Percentiles rank a stretch among this genome's conserved stretches.
These are phyloP conservation scores for Cuculus canorus DNA, from an alignment of 2,797 vertebrate genomes.

Conservation along the genomic window DNA sequence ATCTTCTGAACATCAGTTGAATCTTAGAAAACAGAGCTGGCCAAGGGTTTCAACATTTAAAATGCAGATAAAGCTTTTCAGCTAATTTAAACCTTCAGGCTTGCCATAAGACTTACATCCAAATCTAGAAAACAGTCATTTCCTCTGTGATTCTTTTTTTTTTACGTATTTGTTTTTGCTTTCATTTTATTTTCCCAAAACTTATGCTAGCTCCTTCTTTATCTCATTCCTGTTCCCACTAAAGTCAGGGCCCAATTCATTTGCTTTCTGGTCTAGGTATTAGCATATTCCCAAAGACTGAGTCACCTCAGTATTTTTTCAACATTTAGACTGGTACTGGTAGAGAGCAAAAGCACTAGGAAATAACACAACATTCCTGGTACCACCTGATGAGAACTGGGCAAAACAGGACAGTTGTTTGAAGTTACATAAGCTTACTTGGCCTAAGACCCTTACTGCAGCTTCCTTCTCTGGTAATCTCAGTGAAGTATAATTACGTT, in stretches of 20 bases:
- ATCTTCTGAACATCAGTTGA: neutral
- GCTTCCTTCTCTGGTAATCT: neutral
- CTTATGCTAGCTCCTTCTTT: neutral
- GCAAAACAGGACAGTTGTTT: neutral
- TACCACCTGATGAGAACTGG: neutral
- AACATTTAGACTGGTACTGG: neutral
- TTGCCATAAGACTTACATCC: neutral
- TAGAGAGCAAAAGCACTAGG: neutral
- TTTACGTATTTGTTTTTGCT: neutral
- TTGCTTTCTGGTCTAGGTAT: neutral
- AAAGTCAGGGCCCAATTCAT: neutral
- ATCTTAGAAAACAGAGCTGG: neutral
- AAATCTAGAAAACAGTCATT: neutral
- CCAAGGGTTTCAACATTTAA: neutral
- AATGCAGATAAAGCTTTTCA: neutral
- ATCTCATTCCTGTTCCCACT: neutral
- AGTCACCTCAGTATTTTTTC: neutral
- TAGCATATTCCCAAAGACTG: neutral
- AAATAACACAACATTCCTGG: neutral
- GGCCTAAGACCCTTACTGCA: neutral
- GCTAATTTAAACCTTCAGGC: neutral
- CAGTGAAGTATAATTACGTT: neutral
- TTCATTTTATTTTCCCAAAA: neutral
- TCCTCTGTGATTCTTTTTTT: neutral
- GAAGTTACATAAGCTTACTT: neutral